A percentile compares a stretch with the other conserved stretches of the same genome.
Evolutionary conservation across 2,113 vertebrate genomes (phyloP).

Genomic region (Alaudala cheleensis): DNA sequence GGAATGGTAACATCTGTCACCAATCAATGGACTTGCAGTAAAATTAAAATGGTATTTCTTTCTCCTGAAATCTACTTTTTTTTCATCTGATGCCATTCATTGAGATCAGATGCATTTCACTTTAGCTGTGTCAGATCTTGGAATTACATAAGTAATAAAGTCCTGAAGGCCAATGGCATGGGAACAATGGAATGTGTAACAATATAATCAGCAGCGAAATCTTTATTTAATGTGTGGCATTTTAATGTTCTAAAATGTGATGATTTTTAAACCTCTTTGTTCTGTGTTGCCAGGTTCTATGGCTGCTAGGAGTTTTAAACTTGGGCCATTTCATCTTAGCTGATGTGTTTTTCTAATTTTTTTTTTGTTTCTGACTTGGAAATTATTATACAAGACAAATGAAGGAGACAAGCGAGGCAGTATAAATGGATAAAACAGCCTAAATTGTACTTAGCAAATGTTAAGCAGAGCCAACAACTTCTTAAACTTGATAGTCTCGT

Average conservation of each 20-base stretch:
- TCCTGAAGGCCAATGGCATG: slow-evolving; percentile 72
- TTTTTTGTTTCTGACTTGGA: slow-evolving; percentile 70
- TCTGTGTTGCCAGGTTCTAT: slow-evolving; percentile 49
- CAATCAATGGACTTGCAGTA: slow-evolving; percentile 65
- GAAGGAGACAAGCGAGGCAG: slow-evolving; percentile 46
- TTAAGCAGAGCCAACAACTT: slow-evolving; percentile 59
- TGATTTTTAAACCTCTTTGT: slow-evolving; percentile 71
- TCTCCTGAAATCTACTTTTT: slow-evolving; percentile 61
- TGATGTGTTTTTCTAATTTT: slow-evolving; percentile 58
- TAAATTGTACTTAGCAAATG: slow-evolving; percentile 21
- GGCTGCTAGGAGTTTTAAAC: slow-evolving; percentile 45
- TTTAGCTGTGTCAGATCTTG: slow-evolving; percentile 66
- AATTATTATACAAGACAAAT: slow-evolving; percentile 71
- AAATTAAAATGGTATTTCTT: slow-evolving; percentile 72
- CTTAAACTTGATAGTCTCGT: slow-evolving; percentile 60
- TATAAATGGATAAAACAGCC: slow-evolving; percentile 69
- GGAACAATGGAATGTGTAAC: slow-evolving; percentile 76
- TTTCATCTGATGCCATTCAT: slow-evolving; percentile 71
- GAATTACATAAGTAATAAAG: slow-evolving; percentile 74
- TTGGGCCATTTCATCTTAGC: slow-evolving; percentile 63
- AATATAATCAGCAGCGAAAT: slow-evolving; percentile 77
- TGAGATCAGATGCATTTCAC: slow-evolving; percentile 78
- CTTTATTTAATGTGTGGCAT: slow-evolving; percentile 72
- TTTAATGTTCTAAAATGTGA: slow-evolving; percentile 59
- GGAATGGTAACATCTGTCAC: slow-evolving; percentile 76